Percentiles rank a stretch among this genome's conserved stretches.
Evolutionary conservation across 2,113 vertebrate species (phyloP).

Genomic region (Indicator maculatus): DNA sequence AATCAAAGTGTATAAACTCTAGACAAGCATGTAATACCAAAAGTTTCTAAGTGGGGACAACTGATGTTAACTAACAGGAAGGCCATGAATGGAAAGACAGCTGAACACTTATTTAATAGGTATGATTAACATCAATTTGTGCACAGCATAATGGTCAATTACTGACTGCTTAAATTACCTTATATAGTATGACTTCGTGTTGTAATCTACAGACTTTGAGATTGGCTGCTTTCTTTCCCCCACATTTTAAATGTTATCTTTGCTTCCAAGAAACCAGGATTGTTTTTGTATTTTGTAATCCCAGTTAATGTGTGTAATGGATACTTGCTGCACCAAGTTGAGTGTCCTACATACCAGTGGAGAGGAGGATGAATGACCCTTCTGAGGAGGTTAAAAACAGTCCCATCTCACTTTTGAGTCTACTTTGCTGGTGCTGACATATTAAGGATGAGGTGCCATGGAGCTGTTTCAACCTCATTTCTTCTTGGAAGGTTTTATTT

Average conservation of each 20-base stretch:
- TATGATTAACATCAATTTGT: not conserved
- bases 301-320: not conserved
- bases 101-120: not conserved
- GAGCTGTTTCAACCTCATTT: not conserved
- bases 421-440: not conserved
- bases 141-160: not conserved
- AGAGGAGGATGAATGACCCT: not conserved
- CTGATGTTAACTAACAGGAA: not conserved
- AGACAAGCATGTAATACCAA: not conserved
- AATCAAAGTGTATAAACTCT: not conserved
- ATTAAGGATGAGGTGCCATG: not conserved
- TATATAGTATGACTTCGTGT: not conserved
- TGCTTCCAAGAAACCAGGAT: not conserved
- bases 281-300: not conserved
- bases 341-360: not conserved
- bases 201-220: not conserved
- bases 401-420: not conserved
- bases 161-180: not conserved
- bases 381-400: not conserved
- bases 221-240: not conserved
- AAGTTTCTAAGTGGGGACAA: not conserved
- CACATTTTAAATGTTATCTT: not conserved
- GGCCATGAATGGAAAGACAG: not conserved
- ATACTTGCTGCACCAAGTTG: not conserved
- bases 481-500: not conserved